A percentile compares a stretch with the other conserved stretches of the same genome.
phyloP scores from a whole-genome alignment of 2,888 invertebrate genomes.

The Aphodius granarius region DNA sequence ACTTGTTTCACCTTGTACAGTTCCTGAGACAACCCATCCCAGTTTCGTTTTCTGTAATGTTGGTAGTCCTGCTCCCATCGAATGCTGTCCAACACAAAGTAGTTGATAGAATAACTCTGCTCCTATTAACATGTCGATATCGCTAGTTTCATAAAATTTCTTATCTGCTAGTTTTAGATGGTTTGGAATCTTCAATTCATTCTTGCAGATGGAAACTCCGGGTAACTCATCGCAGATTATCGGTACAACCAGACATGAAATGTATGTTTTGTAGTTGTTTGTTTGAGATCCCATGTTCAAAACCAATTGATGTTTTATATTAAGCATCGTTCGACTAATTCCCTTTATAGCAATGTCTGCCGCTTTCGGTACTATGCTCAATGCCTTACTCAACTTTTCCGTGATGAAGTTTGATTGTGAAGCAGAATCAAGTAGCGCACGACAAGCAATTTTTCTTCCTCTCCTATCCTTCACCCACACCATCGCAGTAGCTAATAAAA shows the following conservation, averaged over 20 bases:
- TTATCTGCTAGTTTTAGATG: conserved; percentile 17
- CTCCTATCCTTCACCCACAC: conserved; percentile 13
- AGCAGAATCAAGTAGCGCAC: conserved; percentile 16
- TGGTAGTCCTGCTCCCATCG: neutral
- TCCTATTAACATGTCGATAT: conserved; percentile 18
- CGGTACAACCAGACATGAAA: conserved; percentile 12
- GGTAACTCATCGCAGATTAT: conserved; percentile 4
- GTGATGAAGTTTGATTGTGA: conserved; percentile 24
- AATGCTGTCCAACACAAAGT: conserved; percentile 8
- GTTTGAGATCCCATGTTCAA: conserved; percentile 1
- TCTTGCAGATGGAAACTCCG: neutral
- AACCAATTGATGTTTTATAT: neutral
- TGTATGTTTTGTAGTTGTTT: neutral
- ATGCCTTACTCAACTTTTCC: neutral
- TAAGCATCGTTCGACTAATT: conserved; percentile 1
- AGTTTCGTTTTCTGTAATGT: conserved; percentile 19
- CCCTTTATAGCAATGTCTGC: neutral
- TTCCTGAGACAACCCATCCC: conserved; percentile 11
- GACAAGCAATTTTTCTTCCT: conserved; percentile 3
- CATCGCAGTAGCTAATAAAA: conserved; percentile 9
- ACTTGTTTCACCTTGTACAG: neutral
- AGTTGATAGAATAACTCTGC: conserved; percentile 8
- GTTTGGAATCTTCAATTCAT: neutral
- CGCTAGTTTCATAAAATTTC: neutral
- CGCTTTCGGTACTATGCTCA: neutral